A percentile compares a stretch with the other conserved stretches of the same genome.
These are phyloP conservation scores for Entomobrya multifasciata DNA, from an alignment of 2,888 invertebrate genomes.

Conservation along the genomic window DNA sequence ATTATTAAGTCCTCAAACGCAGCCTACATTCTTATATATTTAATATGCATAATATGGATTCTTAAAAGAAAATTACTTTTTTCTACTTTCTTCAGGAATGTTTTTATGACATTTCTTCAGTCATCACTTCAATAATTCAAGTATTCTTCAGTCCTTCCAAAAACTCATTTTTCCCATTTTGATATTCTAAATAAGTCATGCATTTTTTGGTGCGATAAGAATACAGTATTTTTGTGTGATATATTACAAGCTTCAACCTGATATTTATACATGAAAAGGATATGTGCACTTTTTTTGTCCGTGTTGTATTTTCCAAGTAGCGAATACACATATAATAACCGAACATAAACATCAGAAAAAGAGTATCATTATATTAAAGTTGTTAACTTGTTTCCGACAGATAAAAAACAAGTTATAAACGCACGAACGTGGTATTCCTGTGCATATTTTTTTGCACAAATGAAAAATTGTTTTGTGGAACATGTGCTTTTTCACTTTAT, in stretches of 20 bases:
- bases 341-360: too few species aligned
- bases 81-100: too few species aligned
- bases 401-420: neutral
- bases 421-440: neutral
- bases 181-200: slow-evolving; percentile 9
- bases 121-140: too few species aligned
- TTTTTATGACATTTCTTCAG: too few species aligned
- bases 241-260: too few species aligned
- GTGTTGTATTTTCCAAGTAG: neutral
- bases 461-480: neutral
- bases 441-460: neutral
- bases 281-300: neutral
- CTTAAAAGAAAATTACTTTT: too few species aligned
- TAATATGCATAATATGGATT: too few species aligned
- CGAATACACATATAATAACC: neutral
- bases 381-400: slow-evolving; percentile 10
- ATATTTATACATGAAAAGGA: too few species aligned
- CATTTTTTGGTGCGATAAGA: too few species aligned
- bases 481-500: neutral
- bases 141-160: neutral
- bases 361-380: neutral
- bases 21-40: too few species aligned
- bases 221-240: too few species aligned
- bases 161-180: neutral
- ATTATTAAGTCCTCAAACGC: too few species aligned